Conservation (phyloP, 2,113 vertebrate species). For the Empidonax alnorum region DNA sequence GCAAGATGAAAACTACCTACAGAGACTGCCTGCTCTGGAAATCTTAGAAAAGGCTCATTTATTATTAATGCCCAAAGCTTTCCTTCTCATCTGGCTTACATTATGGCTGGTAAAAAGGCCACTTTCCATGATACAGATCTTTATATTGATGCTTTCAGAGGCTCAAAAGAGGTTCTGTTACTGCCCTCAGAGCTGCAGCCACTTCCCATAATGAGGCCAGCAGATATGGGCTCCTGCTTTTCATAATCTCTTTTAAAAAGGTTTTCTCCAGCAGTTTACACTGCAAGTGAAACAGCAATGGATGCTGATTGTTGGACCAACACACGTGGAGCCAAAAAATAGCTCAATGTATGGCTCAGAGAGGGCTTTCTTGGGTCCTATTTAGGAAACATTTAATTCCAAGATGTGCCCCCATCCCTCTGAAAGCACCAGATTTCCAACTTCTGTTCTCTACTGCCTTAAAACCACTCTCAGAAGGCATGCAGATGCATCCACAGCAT, state of each 20-base stretch:
- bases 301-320: background rate
- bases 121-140: constrained; percentile 64
- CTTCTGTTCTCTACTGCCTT: background rate
- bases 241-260: background rate
- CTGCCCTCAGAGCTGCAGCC: constrained; percentile 20
- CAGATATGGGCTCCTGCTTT: background rate
- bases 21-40: background rate
- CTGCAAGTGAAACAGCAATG: background rate
- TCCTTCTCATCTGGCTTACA: constrained; percentile 28
- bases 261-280: background rate
- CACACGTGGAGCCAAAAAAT: background rate
- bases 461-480: background rate
- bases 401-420: background rate
- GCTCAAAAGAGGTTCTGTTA: constrained; percentile 41
- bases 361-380: background rate
- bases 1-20: constrained; percentile 1
- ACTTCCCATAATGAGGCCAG: constrained; percentile 13
- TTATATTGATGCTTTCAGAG: constrained; percentile 62
- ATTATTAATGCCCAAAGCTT: constrained; percentile 61
- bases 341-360: background rate
- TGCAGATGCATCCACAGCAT: background rate
- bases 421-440: background rate
- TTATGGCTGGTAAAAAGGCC: constrained; percentile 50
- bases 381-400: background rate
- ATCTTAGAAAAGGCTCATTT: constrained; percentile 53